Evolutionary conservation across 2,113 vertebrate genomes (phyloP).

Genomic region (Ctenomys sociabilis): DNA sequence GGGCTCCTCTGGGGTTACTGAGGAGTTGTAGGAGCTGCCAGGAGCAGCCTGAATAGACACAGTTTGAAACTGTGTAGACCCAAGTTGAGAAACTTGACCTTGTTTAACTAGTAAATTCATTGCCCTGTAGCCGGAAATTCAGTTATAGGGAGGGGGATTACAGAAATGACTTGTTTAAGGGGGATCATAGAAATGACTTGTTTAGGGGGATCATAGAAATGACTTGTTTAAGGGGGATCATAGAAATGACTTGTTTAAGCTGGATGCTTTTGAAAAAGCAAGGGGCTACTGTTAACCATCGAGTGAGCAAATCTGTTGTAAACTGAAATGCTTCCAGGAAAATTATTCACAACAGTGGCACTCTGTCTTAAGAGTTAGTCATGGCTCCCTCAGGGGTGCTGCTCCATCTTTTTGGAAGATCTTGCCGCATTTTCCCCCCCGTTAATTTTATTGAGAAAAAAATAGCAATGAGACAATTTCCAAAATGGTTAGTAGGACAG

Average conservation of each 20-base stretch:
- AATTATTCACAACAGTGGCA: not conserved
- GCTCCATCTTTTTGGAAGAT: not conserved
- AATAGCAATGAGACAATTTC: no score
- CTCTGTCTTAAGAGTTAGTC: not conserved
- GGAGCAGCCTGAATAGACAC: not conserved
- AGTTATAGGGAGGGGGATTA: not conserved
- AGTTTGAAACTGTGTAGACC: not conserved
- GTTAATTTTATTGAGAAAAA: no score
- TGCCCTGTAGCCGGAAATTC: not conserved
- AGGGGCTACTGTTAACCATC: not conserved
- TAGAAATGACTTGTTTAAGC: not conserved
- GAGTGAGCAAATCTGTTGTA: not conserved
- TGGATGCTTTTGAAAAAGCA: constrained; percentile 14
- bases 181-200: not conserved
- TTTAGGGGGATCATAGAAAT: not conserved
- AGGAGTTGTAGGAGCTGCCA: not conserved
- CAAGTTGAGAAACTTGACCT: not conserved
- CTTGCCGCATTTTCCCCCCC: not conserved
- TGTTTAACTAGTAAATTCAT: constrained; percentile 10
- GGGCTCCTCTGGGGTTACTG: not conserved
- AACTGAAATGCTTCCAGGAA: not conserved
- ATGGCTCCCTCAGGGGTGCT: not conserved
- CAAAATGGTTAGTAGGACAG: no score
- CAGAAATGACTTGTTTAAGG: no score
- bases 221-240: not conserved